These are phyloP conservation scores for Papilio aristodemus DNA, from an alignment of 1,140 invertebrate genomes.

Conservation along the genomic window DNA sequence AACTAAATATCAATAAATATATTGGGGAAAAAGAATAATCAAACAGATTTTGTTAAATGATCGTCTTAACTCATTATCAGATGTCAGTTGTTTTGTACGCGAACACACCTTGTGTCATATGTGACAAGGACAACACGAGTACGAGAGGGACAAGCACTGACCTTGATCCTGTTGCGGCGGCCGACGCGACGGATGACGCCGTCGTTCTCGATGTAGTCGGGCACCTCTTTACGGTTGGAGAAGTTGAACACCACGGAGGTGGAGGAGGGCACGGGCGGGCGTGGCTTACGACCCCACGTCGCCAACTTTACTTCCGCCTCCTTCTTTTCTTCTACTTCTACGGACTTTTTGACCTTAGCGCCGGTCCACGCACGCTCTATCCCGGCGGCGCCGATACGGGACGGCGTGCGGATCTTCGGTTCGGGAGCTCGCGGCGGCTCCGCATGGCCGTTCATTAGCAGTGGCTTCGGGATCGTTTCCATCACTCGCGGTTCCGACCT, in stretches of 20 bases:
- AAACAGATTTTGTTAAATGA: no score
- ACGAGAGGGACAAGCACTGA: conserved; percentile 68
- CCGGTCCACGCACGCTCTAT: conserved; percentile 68
- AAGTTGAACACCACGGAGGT: conserved; percentile 94
- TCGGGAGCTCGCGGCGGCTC: conserved; percentile 45
- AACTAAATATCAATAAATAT: no score
- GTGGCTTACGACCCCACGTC: conserved; percentile 46
- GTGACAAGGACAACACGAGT: no score
- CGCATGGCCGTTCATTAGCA: conserved; percentile 55
- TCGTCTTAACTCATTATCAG: no score
- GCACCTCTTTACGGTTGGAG: conserved; percentile 89
- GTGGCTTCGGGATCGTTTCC: conserved; percentile 36
- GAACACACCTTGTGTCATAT: no score
- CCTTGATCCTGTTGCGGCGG: conserved; percentile 86
- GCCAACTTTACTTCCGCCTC: conserved; percentile 45
- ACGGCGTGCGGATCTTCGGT: conserved; percentile 36
- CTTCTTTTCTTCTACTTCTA: conserved; percentile 53
- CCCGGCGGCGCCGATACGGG: conserved; percentile 56
- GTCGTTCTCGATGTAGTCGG: conserved; percentile 95
- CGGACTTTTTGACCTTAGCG: conserved; percentile 43
- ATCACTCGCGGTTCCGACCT: conserved; percentile 43
- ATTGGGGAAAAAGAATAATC: no score
- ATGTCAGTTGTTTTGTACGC: no score
- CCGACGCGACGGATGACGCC: conserved; percentile 86
- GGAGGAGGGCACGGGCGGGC: conserved; percentile 61